Evolutionary conservation across 1,140 invertebrate genomes (phyloP), one percentile per base, ranked within the genome.

Genomic region (Acromyrmex heyeri): DNA sequence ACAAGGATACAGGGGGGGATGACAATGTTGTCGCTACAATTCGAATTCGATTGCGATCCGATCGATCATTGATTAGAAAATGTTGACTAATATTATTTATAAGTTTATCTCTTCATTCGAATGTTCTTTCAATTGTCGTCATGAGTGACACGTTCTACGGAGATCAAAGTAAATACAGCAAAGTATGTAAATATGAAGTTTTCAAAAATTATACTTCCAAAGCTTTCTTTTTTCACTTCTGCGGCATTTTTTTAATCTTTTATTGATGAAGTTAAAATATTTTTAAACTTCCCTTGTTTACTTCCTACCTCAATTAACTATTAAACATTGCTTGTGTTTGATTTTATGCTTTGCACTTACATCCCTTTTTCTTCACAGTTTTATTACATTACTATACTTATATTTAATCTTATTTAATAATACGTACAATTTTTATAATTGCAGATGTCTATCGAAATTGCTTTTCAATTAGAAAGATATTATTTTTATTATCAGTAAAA

Each of bases 61-160:
- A 67, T 67, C 12, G 16, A 65, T 30, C 30, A 55, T 55, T n/a
- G 48, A 79, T 55, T 55, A n/a, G 5, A 67, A 30, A 79, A 30
- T 55, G 34, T 24, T 48, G 2, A 12, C n/a, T 12, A 14, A 16
- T 21, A 14, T 55, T 79, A 79, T 67, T 55, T 67, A 67, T n/a
- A 7, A 67, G 16, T 5, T 62, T 76, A n/a, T 76, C 38, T 14
- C 5, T 27, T 34, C 30, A 0, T 34, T 34, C 30, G 30, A 27
- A 59, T 7, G 14, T 27, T 61, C n/a, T 44, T 30, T 78, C n/a
- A 24, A 48, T 53, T n/a, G 27, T 34, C 24, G 6, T 38, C 14
- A 4, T 16, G 10, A 12, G 21, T 38, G 34, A 34, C 4, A 59
- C 14, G 50, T 53, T 14, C 10, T 53, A 50, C 12, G 30, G 18